These are phyloP conservation scores for Stenolophus ochropezus DNA, from an alignment of 2,888 invertebrate species.

Conservation along the genomic window DNA sequence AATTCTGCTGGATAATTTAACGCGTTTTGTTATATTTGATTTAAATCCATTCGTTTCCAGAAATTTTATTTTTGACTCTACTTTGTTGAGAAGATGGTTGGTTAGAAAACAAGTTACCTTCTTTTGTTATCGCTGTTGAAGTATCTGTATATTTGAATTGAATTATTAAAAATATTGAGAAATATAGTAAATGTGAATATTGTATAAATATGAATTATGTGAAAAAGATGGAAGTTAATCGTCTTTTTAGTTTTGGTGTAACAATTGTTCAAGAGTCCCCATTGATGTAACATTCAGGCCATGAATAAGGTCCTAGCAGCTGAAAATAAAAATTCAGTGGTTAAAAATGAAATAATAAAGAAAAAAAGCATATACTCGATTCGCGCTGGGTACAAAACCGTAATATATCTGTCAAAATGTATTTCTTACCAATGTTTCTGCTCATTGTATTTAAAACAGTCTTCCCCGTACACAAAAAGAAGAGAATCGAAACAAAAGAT, in stretches of 20 bases:
- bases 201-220: too few species aligned
- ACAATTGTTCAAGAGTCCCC: not conserved
- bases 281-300: not conserved
- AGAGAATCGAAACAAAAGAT: conserved; percentile 42
- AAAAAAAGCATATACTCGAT: conserved; percentile 35
- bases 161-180: too few species aligned
- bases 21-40: too few species aligned
- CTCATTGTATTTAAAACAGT: conserved; percentile 53
- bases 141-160: too few species aligned
- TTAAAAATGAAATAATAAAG: conserved; percentile 1
- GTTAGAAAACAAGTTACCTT: too few species aligned
- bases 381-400: conserved; percentile 30
- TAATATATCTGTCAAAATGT: conserved; percentile 54
- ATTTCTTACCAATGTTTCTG: conserved; percentile 44
- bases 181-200: too few species aligned
- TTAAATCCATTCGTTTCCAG: too few species aligned
- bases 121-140: too few species aligned
- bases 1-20: too few species aligned
- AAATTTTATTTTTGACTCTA: too few species aligned
- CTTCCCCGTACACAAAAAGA: conserved; percentile 50
- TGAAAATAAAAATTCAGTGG: conserved; percentile 13
- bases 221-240: too few species aligned
- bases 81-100: too few species aligned
- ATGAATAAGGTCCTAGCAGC: not conserved
- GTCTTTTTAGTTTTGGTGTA: not conserved